phyloP scores from a whole-genome alignment of 2,888 invertebrate species.

The Saturnia japonica region DNA sequence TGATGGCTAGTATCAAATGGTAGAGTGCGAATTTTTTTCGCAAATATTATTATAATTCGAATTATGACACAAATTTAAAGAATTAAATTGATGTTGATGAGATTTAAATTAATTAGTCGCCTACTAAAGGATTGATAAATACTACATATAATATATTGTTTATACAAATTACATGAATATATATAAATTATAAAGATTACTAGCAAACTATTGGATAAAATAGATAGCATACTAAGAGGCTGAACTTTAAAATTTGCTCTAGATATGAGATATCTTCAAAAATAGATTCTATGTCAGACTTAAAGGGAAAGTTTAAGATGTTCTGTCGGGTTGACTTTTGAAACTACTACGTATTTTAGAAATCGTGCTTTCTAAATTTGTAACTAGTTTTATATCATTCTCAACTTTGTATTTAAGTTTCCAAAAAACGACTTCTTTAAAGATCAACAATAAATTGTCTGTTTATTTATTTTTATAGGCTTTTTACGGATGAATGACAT shows the following conservation, averaged over 20 bases:
- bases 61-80: no score
- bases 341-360: not conserved
- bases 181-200: not conserved
- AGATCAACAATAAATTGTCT: no score
- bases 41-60: no score
- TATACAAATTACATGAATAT: not conserved
- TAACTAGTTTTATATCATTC: no score
- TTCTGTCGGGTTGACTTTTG: not conserved
- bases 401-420: no score
- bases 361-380: not conserved
- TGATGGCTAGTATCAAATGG: no score
- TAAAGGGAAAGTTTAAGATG: not conserved
- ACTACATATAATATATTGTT: not conserved
- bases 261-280: constrained; percentile 18
- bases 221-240: not conserved
- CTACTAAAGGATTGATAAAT: not conserved
- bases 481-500: no score
- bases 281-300: constrained; percentile 16
- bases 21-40: no score
- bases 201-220: not conserved
- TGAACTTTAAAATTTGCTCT: constrained; percentile 10
- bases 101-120: not conserved
- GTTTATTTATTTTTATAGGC: no score
- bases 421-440: no score
- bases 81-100: no score